Conservation (phyloP, 2,113 vertebrate genomes). For the Chinchilla lanigera region DNA sequence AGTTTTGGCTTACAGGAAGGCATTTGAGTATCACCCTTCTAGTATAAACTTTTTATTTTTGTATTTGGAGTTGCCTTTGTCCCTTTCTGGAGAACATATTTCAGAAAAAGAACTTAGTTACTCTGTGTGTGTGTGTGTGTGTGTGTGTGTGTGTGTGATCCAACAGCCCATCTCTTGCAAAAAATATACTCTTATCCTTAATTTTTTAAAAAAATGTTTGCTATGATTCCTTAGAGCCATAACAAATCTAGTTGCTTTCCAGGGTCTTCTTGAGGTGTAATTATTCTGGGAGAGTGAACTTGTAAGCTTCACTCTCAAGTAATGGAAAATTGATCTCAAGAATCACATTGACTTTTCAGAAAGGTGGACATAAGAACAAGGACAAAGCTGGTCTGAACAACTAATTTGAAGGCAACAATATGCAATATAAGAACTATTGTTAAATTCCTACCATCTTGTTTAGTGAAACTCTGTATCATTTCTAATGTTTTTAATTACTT, state of each 20-base stretch:
- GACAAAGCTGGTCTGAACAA: background rate
- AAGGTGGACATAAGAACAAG: background rate
- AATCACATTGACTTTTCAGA: slow-evolving; percentile 6
- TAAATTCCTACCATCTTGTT: no score
- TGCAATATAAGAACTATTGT: no score
- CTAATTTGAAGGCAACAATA: no score
- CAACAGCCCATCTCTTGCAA: background rate
- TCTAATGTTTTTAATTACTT: no score
- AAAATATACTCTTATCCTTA: background rate
- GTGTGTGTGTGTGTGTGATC: no score
- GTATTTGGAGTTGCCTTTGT: background rate
- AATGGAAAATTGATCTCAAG: slow-evolving; percentile 23
- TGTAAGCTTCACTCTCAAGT: background rate
- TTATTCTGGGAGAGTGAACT: background rate
- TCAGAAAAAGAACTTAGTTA: slow-evolving; percentile 8
- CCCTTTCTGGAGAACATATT: background rate
- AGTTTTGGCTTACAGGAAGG: background rate
- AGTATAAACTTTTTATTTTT: slow-evolving; percentile 48
- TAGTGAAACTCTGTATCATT: no score
- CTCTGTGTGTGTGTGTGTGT: no score
- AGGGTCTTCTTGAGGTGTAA: background rate
- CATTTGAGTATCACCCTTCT: background rate
- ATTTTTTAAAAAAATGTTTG: background rate
- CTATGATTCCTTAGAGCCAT: background rate
- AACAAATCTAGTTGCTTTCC: background rate